Evolutionary conservation across 1,140 invertebrate species (phyloP).

Genomic region (Drosophila rhopaloa): DNA sequence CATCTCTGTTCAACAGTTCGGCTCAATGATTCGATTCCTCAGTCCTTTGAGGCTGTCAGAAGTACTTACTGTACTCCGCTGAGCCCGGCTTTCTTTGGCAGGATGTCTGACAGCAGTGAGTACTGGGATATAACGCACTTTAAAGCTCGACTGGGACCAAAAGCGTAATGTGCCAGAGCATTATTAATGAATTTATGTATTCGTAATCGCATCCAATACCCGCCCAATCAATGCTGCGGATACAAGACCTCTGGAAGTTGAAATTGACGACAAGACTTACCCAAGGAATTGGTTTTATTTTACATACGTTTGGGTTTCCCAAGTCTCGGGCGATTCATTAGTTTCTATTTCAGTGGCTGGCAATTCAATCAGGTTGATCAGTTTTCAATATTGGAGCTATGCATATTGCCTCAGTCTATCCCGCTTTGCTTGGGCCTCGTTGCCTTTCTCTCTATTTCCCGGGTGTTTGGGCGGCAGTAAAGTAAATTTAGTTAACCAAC

Average conservation of each 20-base stretch:
- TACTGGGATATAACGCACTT: slow-evolving; percentile 33
- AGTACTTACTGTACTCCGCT: slow-evolving; percentile 16
- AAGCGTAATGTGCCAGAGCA: slow-evolving; percentile 57
- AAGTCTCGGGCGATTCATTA: slow-evolving; percentile 43
- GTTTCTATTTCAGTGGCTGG: slow-evolving; percentile 57
- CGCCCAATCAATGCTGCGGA: slow-evolving; percentile 18
- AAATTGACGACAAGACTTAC: slow-evolving; percentile 33
- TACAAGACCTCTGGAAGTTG: slow-evolving; percentile 8
- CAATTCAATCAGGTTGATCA: slow-evolving; percentile 59
- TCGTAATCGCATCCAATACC: slow-evolving; percentile 44
- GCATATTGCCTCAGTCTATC: slow-evolving; percentile 19
- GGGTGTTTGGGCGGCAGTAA: slow-evolving; percentile 37
- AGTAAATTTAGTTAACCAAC: slow-evolving; percentile 63
- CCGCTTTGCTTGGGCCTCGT: background rate
- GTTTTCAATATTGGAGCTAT: slow-evolving; percentile 47
- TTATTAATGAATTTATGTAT: slow-evolving; percentile 76
- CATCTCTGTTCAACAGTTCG: background rate
- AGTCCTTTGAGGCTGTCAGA: background rate
- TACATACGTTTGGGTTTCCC: slow-evolving; percentile 10
- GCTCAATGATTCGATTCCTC: background rate
- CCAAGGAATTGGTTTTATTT: slow-evolving; percentile 24
- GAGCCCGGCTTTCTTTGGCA: background rate
- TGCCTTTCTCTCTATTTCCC: background rate
- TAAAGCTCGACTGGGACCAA: slow-evolving; percentile 55
- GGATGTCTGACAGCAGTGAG: slow-evolving; percentile 23